Evolutionary conservation across 1,140 invertebrate species (phyloP).

Genomic region (Drosophila micromelanica): DNA sequence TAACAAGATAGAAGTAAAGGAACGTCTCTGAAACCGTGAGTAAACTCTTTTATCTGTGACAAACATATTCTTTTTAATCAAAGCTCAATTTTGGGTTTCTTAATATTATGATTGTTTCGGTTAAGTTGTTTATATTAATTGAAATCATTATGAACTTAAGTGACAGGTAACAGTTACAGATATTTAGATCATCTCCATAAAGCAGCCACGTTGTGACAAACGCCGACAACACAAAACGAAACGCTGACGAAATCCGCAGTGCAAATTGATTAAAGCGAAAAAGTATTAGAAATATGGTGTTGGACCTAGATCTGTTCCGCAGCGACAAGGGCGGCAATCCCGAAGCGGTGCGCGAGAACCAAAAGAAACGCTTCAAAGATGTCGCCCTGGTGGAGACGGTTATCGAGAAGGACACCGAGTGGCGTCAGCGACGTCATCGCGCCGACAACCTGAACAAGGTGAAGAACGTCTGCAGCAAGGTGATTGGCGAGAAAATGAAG

Average conservation of each 20-base stretch:
- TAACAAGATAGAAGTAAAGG: too few relatives aligned
- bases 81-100: too few relatives aligned
- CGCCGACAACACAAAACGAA: constrained; percentile 31
- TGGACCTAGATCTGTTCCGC: constrained; percentile 99
- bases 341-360: constrained; percentile 95
- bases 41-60: too few relatives aligned
- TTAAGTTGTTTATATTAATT: too few relatives aligned
- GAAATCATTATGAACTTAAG: not conserved
- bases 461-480: constrained; percentile 98
- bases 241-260: constrained; percentile 39
- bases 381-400: constrained; percentile 95
- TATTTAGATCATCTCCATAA: constrained; percentile 23
- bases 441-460: constrained; percentile 97
- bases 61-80: too few relatives aligned
- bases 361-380: constrained; percentile 97
- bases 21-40: too few relatives aligned
- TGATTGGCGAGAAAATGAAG: constrained; percentile 99
- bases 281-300: constrained; percentile 90
- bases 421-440: constrained; percentile 95
- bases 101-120: too few relatives aligned
- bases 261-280: constrained; percentile 15
- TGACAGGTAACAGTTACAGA: constrained; percentile 20
- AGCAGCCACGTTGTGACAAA: constrained; percentile 71
- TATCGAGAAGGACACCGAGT: constrained; percentile 93
- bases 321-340: constrained; percentile 97